A percentile compares a stretch with the other conserved stretches of the same genome.
Conservation (phyloP, 2,797 vertebrate species). For the Glyptemys insculpta region DNA sequence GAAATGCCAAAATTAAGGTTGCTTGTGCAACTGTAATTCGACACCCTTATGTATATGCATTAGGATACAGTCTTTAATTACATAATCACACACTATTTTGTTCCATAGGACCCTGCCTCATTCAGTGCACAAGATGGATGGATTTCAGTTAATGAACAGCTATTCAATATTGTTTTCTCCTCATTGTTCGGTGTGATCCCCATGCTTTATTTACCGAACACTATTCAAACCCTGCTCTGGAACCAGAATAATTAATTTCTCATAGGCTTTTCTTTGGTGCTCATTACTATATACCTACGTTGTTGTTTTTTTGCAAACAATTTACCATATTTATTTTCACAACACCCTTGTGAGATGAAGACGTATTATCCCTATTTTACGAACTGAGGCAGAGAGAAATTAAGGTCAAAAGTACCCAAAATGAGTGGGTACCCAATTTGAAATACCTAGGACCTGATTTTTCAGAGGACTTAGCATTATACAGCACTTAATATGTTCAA, state of each 20-base stretch:
- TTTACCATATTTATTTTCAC: background rate
- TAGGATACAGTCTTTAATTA: background rate
- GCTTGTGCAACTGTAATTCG: no score
- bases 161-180: background rate
- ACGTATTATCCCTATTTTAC: background rate
- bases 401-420: background rate
- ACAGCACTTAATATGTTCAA: background rate
- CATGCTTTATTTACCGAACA: background rate
- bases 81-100: background rate
- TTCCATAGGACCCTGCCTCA: background rate
- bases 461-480: background rate
- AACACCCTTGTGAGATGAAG: background rate
- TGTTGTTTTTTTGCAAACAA: background rate
- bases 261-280: background rate
- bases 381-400: background rate
- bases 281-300: background rate
- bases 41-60: background rate
- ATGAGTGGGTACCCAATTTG: background rate
- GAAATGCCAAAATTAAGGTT: background rate
- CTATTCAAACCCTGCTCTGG: background rate
- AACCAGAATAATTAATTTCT: background rate
- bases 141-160: background rate
- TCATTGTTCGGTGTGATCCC: background rate
- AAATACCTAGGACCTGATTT: background rate
- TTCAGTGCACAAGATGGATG: background rate